These are phyloP conservation scores for Monarcha castaneiventris DNA, from an alignment of 2,113 vertebrate genomes.

Conservation along the genomic window DNA sequence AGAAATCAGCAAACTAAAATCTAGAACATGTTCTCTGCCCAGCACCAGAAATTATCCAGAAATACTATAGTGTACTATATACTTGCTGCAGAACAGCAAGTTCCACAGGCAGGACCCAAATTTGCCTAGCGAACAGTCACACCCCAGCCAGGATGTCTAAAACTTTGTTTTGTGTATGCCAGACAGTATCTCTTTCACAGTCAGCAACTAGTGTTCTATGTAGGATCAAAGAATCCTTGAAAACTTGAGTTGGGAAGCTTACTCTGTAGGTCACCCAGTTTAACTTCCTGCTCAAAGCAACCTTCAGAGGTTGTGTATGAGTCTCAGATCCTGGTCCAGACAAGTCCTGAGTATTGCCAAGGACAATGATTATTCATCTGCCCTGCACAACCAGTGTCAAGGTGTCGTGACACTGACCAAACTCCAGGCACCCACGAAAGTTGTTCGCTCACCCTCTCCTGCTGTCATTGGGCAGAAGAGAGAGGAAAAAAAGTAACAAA, in stretches of 20 bases:
- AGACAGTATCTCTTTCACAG: neutral
- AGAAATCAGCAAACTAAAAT: neutral
- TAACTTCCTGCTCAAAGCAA: neutral
- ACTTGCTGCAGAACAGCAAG: neutral
- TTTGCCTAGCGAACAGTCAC: neutral
- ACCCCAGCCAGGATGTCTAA: neutral
- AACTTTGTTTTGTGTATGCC: neutral
- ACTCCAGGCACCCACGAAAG: accelerated
- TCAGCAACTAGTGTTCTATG: neutral
- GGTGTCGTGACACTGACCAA: neutral
- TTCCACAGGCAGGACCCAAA: neutral
- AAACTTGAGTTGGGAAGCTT: neutral
- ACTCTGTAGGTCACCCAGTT: neutral
- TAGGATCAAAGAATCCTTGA: neutral
- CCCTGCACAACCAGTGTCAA: neutral
- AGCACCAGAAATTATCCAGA: neutral
- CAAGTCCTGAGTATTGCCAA: neutral
- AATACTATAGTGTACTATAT: no score
- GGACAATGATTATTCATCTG: neutral
- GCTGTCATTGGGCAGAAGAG: neutral
- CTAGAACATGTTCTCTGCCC: neutral
- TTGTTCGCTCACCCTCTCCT: neutral
- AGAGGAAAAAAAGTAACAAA: neutral
- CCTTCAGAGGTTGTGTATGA: neutral
- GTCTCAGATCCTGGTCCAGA: neutral